phyloP scores from a whole-genome alignment of 2,888 invertebrate genomes.

The Alviniconcha strummeri region DNA sequence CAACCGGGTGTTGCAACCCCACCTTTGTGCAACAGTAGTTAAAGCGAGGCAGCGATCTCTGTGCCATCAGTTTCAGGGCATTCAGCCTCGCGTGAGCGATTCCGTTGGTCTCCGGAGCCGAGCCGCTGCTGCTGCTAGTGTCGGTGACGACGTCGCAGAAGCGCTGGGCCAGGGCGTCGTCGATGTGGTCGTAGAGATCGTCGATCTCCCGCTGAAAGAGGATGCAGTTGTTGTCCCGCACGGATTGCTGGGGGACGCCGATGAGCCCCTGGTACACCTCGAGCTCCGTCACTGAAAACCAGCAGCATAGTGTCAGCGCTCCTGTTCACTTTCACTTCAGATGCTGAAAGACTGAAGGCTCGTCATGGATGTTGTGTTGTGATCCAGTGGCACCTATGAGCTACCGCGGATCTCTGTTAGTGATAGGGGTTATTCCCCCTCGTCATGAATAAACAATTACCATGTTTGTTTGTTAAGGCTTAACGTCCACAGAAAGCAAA shows the following conservation, averaged over 20 bases:
- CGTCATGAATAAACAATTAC: too few species aligned
- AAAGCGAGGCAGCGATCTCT: constrained; percentile 38
- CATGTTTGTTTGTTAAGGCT: too few species aligned
- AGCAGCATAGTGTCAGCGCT: too few species aligned
- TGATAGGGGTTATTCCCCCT: too few species aligned
- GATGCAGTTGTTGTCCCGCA: constrained; percentile 46
- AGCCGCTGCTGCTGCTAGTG: constrained; percentile 27
- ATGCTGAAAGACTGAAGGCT: too few species aligned
- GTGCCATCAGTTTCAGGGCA: constrained; percentile 48
- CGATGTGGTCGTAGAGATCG: constrained; percentile 50
- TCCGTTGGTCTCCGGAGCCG: constrained; percentile 36
- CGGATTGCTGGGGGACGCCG: constrained; percentile 31
- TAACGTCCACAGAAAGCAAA: too few species aligned
- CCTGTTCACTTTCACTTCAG: too few species aligned
- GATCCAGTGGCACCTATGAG: too few species aligned
- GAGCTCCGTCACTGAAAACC: constrained; percentile 49
- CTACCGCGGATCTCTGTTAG: too few species aligned
- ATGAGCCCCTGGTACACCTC: constrained; percentile 51
- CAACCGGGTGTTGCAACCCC: background rate
- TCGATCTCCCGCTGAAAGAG: constrained; percentile 56
- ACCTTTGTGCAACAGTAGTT: constrained; percentile 38
- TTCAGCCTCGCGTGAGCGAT: constrained; percentile 50
- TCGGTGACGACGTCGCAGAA: constrained; percentile 51
- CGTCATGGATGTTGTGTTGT: too few species aligned
- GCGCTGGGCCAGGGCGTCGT: constrained; percentile 36